Evolutionary conservation across 2,888 invertebrate species (phyloP), one percentile per base, ranked within the genome.

Genomic region (Alviniconcha strummeri): DNA sequence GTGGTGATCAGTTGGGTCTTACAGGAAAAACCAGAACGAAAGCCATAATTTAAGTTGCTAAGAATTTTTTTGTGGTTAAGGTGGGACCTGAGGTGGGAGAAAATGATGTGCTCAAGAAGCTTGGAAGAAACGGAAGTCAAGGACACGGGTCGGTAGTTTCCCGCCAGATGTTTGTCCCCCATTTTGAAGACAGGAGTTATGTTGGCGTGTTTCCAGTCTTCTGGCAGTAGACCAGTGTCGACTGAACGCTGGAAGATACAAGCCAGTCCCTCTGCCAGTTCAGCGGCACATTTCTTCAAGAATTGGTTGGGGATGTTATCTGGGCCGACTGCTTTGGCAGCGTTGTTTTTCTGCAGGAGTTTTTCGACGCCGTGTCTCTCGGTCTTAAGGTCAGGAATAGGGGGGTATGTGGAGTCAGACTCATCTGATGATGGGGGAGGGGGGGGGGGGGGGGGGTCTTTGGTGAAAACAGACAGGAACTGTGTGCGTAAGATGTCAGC

Each of bases 91-190:
- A 86, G 83, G 60, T 77, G 75, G 17, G 19, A 60, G 52, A 75
- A 76, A 17, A 86, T 76, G 8, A 83, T 81, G 60, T 87, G 81
- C 71, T 84, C 82, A 71, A 81, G 57, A 3, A 83, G 17, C 57
- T 84, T 82, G 67, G 77, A 82, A 17, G 80, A 80, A 11, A 84
- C 80, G 36, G 80, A 83, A 7, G 85, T 85, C 19, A 86, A 64
- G 5, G 84, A 84, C 3, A 85, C 69, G 3, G 83, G 83, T 15
- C 85, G 0, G 69, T 85, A 84, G 74, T 84, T 84, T 72, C 71
- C 85, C 15, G 83, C 57, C 52, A 67, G 76, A 56, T 83, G 79
- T 72, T 77, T 84, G n/a, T 64, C 64, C 54, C 82, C 74, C 55
- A 17, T 75, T 17, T 75, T 75, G 11, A 54, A 55, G 8, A 72